Percentiles rank a stretch among this genome's conserved stretches.
These are phyloP conservation scores for Antitype chi DNA, from an alignment of 2,888 invertebrate species.

Conservation along the genomic window DNA sequence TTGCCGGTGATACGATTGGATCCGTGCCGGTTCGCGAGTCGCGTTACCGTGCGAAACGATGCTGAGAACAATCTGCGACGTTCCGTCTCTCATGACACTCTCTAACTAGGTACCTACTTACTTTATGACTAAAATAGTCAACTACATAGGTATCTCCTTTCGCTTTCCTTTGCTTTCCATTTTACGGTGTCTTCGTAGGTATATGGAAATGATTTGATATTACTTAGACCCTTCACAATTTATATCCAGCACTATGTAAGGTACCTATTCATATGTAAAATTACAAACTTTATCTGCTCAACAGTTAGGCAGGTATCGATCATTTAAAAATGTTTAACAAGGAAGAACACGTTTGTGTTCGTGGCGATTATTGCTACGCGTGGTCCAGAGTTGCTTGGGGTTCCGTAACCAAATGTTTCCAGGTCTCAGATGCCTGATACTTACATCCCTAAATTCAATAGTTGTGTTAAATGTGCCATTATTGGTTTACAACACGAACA, in stretches of 20 bases:
- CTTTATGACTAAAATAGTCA: too few species aligned
- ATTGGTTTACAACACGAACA: conserved; percentile 33
- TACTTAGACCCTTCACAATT: background rate
- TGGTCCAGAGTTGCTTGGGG: background rate
- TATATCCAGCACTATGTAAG: background rate
- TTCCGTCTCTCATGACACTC: conserved; percentile 59
- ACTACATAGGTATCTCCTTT: conserved; percentile 54
- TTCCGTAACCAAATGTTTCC: background rate
- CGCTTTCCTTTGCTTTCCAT: conserved; percentile 51
- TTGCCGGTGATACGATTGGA: conserved; percentile 62
- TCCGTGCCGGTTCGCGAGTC: conserved; percentile 75
- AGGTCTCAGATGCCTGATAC: background rate
- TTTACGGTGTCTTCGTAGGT: conserved; percentile 13
- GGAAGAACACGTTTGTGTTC: conserved; percentile 14
- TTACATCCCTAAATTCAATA: background rate
- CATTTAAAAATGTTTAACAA: conserved; percentile 12
- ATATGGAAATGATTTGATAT: conserved; percentile 16
- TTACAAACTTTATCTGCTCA: conserved; percentile 4
- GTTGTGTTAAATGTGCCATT: conserved; percentile 11
- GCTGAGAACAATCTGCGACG: conserved; percentile 70
- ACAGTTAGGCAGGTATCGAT: background rate
- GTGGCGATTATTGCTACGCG: conserved; percentile 5
- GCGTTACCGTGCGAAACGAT: conserved; percentile 86
- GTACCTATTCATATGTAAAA: background rate
- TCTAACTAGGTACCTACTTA: conserved; percentile 56